These are phyloP conservation scores for Achroia grisella DNA, from an alignment of 1,140 invertebrate species.

Conservation along the genomic window DNA sequence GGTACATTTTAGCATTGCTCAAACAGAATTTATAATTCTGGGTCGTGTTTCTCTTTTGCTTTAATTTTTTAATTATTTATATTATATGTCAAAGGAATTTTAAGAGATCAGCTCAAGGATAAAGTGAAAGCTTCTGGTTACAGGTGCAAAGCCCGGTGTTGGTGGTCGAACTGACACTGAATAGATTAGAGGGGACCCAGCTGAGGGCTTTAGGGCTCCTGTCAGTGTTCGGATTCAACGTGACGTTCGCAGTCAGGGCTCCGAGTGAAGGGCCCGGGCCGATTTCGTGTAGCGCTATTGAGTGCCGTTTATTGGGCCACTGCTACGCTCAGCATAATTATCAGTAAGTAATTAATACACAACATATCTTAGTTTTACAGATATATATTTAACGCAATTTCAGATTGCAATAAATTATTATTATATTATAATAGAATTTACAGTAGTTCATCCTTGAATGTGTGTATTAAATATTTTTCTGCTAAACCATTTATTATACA, in stretches of 20 bases:
- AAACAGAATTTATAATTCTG: no score
- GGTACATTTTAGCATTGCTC: no score
- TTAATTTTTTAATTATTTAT: neutral
- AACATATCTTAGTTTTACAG: no score
- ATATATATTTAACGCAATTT: no score
- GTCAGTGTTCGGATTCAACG: constrained; percentile 93
- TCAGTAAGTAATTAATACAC: constrained; percentile 73
- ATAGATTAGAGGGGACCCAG: constrained; percentile 86
- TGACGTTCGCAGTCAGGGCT: constrained; percentile 87
- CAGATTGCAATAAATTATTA: no score
- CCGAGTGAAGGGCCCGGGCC: constrained; percentile 57
- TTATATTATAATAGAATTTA: no score
- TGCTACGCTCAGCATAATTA: constrained; percentile 83
- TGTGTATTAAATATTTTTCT: no score
- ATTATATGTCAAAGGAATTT: no score
- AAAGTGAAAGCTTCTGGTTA: constrained; percentile 46
- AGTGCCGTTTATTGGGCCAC: constrained; percentile 88
- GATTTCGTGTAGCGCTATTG: constrained; percentile 82
- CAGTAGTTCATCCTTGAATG: no score
- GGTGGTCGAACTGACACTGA: constrained; percentile 84
- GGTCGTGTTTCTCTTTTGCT: no score
- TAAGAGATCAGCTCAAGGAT: no score
- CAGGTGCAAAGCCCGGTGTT: constrained; percentile 83
- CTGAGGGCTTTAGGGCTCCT: constrained; percentile 85
- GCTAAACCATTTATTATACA: no score